These are phyloP conservation scores for Gandaritis pyraliata DNA, from an alignment of 2,888 invertebrate species.

Conservation along the genomic window DNA sequence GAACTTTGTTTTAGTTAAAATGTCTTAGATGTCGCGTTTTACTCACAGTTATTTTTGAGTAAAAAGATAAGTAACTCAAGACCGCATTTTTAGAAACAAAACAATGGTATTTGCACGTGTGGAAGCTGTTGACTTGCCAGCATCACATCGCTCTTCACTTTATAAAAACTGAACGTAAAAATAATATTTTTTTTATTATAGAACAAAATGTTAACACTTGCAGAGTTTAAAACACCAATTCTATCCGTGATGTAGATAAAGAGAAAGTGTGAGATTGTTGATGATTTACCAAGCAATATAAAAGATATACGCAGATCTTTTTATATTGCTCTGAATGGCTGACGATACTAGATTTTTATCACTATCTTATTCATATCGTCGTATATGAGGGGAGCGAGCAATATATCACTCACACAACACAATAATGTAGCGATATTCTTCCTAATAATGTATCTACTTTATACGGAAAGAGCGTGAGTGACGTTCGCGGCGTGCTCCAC, in stretches of 20 bases:
- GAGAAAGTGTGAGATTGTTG: slow-evolving; percentile 12
- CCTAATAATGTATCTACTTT: slow-evolving; percentile 40
- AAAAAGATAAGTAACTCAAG: too few species aligned
- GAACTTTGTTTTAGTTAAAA: too few species aligned
- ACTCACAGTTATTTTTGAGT: too few species aligned
- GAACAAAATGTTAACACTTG: background rate
- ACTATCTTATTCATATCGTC: slow-evolving; percentile 36
- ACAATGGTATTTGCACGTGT: too few species aligned
- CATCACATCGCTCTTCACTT: background rate
- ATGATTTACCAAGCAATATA: slow-evolving; percentile 11
- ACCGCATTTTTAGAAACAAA: too few species aligned
- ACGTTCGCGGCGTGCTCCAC: slow-evolving; percentile 27
- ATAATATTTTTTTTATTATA: slow-evolving; percentile 14
- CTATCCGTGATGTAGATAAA: slow-evolving; percentile 1
- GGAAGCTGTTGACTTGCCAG: too few species aligned
- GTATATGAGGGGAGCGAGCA: slow-evolving; percentile 29
- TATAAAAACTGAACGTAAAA: background rate
- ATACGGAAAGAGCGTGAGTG: slow-evolving; percentile 35
- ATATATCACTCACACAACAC: slow-evolving; percentile 45
- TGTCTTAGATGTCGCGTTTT: too few species aligned
- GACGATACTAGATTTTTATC: background rate
- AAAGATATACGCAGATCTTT: slow-evolving; percentile 2
- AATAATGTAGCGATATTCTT: slow-evolving; percentile 42
- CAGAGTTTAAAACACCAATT: slow-evolving; percentile 5
- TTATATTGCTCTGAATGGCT: background rate